These are phyloP conservation scores for Hemaris fuciformis DNA, from an alignment of 2,888 invertebrate species.

Conservation along the genomic window DNA sequence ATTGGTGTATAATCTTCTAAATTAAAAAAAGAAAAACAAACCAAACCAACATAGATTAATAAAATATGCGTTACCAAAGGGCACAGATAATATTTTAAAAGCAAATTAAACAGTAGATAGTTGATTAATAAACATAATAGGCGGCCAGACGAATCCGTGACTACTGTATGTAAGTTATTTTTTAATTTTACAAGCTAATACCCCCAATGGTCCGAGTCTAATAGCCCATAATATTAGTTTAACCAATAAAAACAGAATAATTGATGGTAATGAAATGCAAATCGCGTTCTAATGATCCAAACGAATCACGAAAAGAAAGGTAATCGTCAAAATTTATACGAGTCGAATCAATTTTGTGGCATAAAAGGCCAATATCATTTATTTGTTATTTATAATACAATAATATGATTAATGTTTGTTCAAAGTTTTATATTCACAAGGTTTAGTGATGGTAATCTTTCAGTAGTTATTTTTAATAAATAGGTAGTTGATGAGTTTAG, in stretches of 20 bases:
- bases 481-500: no score
- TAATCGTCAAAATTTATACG: constrained; percentile 31
- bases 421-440: not conserved
- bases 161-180: constrained; percentile 27
- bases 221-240: constrained; percentile 32
- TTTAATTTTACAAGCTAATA: constrained; percentile 29
- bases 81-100: not conserved
- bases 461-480: not conserved
- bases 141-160: constrained; percentile 11
- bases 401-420: constrained; percentile 3
- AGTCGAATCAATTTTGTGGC: constrained; percentile 25
- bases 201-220: constrained; percentile 26
- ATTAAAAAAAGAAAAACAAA: not conserved
- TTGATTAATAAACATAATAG: constrained; percentile 4
- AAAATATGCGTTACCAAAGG: not conserved
- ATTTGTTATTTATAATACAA: constrained; percentile 3
- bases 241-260: constrained; percentile 32
- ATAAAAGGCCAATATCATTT: constrained; percentile 13
- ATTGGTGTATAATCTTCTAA: not conserved
- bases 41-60: not conserved
- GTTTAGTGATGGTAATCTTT: not conserved
- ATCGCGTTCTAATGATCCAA: constrained; percentile 27
- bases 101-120: not conserved
- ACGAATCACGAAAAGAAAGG: constrained; percentile 17
- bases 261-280: constrained; percentile 36